These are phyloP conservation scores for Acheta domesticus DNA, from an alignment of 2,888 invertebrate genomes.

Conservation along the genomic window DNA sequence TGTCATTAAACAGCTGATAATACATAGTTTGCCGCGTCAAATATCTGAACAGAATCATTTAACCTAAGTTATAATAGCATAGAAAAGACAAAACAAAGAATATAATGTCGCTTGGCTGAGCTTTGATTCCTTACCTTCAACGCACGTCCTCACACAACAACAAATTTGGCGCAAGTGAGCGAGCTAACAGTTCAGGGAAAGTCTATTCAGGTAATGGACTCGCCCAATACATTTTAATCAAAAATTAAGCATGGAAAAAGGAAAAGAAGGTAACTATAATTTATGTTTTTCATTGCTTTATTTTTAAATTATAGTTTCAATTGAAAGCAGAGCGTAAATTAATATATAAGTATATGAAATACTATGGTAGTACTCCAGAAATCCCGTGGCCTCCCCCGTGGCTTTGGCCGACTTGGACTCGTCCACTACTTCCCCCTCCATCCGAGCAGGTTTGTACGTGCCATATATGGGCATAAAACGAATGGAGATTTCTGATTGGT, in stretches of 20 bases:
- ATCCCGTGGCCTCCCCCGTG: conserved; percentile 18
- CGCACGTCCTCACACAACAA: conserved; percentile 34
- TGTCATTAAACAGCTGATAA: conserved; percentile 2
- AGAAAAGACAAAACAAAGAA: neutral
- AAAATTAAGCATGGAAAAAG: conserved; percentile 20
- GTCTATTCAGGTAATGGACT: conserved; percentile 37
- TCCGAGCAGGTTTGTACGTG: conserved; percentile 61
- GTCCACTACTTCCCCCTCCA: conserved; percentile 51
- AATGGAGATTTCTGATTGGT: conserved; percentile 65
- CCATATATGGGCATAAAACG: conserved; percentile 81
- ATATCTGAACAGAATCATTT: no score
- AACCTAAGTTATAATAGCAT: no score
- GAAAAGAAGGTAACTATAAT: neutral
- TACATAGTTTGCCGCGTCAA: neutral
- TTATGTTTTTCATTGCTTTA: neutral
- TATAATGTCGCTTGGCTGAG: neutral
- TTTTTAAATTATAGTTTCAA: neutral
- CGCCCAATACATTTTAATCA: conserved; percentile 33
- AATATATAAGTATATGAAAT: neutral
- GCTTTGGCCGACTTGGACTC: conserved; percentile 43
- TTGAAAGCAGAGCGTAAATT: neutral
- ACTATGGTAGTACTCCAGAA: neutral
- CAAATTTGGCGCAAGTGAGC: conserved; percentile 39
- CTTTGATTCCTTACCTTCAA: conserved; percentile 12
- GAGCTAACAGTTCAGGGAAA: conserved; percentile 37